Conservation (phyloP, 2,888 invertebrate species). For the Ochropleura leucogaster region DNA sequence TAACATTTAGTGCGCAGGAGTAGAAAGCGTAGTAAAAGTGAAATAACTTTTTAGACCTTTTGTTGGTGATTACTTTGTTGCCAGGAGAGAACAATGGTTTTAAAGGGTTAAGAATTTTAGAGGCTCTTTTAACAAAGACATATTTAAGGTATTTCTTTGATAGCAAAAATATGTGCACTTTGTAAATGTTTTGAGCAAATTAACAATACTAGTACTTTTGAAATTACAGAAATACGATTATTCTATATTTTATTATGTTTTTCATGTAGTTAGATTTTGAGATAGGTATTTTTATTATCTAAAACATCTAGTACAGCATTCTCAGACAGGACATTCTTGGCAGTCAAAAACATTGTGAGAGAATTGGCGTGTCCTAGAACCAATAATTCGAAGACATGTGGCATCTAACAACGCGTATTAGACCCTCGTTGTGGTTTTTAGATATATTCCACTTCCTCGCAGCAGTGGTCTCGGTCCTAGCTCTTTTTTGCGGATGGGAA, state of each 20-base stretch:
- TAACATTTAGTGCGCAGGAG: conserved; percentile 56
- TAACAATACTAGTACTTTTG: background rate
- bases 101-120: conserved; percentile 16
- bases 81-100: conserved; percentile 20
- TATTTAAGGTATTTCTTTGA: too few species aligned
- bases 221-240: background rate
- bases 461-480: background rate
- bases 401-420: background rate
- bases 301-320: background rate
- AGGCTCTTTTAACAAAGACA: background rate
- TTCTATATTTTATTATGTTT: background rate
- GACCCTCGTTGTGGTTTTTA: background rate
- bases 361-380: background rate
- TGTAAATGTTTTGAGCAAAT: background rate
- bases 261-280: background rate
- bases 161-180: background rate
- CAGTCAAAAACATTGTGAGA: background rate
- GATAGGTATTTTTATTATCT: background rate
- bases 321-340: background rate
- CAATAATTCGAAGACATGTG: background rate
- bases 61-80: conserved; percentile 36
- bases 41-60: conserved; percentile 38
- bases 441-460: background rate
- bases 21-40: conserved; percentile 47
- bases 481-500: too few species aligned